phyloP scores from a whole-genome alignment of 2,797 vertebrate species.

The Cynopterus sphinx region DNA sequence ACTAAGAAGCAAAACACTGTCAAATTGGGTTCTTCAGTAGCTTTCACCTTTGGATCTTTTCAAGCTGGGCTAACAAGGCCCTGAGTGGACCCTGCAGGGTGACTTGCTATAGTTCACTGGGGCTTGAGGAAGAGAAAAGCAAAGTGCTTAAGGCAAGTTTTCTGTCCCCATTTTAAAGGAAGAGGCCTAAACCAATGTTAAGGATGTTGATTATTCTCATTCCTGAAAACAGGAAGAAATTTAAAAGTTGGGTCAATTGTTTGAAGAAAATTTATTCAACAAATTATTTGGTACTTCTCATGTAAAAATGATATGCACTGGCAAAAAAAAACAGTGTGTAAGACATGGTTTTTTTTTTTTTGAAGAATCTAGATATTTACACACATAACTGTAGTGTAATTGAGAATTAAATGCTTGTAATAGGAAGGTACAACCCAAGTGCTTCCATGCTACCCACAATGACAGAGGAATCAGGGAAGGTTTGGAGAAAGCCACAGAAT shows the following conservation, averaged over 20 bases:
- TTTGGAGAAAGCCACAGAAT: not conserved
- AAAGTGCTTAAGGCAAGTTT: not conserved
- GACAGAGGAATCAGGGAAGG: not conserved
- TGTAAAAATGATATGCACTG: not conserved
- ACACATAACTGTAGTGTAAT: not conserved
- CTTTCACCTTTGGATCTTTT: not conserved
- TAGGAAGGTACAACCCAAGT: not conserved
- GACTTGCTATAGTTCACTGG: not conserved
- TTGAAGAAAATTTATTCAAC: not conserved
- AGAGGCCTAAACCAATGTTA: not conserved
- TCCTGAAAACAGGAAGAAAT: not conserved
- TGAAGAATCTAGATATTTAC: not conserved
- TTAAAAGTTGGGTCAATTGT: not conserved
- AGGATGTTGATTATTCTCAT: not conserved
- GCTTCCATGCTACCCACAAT: not conserved
- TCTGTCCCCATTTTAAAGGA: conserved; percentile 20
- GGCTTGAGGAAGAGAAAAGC: not conserved
- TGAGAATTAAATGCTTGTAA: conserved; percentile 5
- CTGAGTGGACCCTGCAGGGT: not conserved
- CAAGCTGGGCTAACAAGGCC: conserved; percentile 13
- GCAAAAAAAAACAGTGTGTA: not conserved
- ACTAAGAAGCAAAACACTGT: not conserved
- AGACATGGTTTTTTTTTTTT: not conserved
- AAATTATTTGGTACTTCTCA: conserved; percentile 24
- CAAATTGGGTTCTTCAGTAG: not conserved